These are phyloP conservation scores for Thalpophila matura DNA, from an alignment of 2,888 invertebrate species.

Conservation along the genomic window DNA sequence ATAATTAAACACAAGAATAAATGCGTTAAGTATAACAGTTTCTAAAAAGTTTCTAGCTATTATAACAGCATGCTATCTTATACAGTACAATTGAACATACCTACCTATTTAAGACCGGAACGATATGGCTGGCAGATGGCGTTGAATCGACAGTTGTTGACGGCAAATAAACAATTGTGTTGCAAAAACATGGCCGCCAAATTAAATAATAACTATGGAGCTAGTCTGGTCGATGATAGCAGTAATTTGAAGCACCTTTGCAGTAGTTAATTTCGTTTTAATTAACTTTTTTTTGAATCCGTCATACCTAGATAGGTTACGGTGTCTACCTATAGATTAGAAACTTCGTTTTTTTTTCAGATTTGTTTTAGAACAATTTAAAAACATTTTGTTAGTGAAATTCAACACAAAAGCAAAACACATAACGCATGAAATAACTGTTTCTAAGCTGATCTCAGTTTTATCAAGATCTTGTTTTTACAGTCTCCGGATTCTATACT, in stretches of 20 bases:
- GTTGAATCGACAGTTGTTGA: slow-evolving; percentile 51
- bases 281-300: slow-evolving; percentile 31
- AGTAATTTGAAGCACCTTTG: slow-evolving; percentile 41
- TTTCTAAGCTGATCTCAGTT: no score
- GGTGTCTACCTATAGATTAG: slow-evolving; percentile 7
- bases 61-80: slow-evolving; percentile 21
- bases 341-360: no score
- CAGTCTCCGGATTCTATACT: no score
- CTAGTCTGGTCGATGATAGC: slow-evolving; percentile 24
- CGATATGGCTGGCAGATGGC: slow-evolving; percentile 54
- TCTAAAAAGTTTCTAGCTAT: slow-evolving; percentile 18
- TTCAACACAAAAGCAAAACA: no score
- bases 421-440: no score
- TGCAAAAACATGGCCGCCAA: slow-evolving; percentile 41
- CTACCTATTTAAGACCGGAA: slow-evolving; percentile 46
- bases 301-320: slow-evolving; percentile 18
- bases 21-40: slow-evolving; percentile 27
- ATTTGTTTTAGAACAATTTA: no score
- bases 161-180: slow-evolving; percentile 22
- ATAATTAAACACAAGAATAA: slow-evolving; percentile 14
- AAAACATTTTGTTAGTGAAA: no score
- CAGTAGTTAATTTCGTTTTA: slow-evolving; percentile 26
- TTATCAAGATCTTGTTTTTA: no score
- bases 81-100: slow-evolving; percentile 28
- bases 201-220: slow-evolving; percentile 43